Base-by-base conservation (phyloP, 2,113 vertebrate species). In the Psittacara wagleri region DNA sequence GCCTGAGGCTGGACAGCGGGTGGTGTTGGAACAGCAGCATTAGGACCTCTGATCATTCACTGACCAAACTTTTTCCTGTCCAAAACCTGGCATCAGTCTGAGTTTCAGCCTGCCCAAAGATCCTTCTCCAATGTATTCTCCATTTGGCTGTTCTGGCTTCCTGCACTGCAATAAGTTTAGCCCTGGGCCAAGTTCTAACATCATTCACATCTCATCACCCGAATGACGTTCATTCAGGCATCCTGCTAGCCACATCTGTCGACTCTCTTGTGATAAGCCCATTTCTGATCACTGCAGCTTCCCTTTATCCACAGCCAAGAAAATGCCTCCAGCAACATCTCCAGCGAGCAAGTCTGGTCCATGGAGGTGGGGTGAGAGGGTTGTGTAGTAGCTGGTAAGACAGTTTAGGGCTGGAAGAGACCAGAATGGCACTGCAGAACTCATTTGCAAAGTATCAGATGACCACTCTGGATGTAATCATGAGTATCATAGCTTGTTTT, bases 281-380 rank as follows among this genome's bases (percentile, higher is more conserved):
- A 39, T 57, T 95, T 67, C 66, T 82, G 62, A 91, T 48, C 78
- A 17, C 2, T 59, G 86, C 2, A 2, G 31, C 7, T 88, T 62
- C 39, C n/a, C 59, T 95, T 67, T 27, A 66, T 54, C 74, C 63
- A 37, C 51, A 55, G 84, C 85, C 75, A 93, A 88, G 70, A 41
- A 92, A 93, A 88, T 1, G 10, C 82, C 72, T 88, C 78, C 82
- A 88, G 76, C 67, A 95, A 27, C 59, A 75, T 48, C 63, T 74
- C 83, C 79, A 95, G 63, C 22, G 14, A 77, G 37, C 54, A 85
- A 46, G 55, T 7, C 63, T 77, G 64, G 31, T 33, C 85, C 35
- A 24, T 35, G 33, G 20, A 23, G 33, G 20, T 6, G 6, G 20
- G 6, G 22, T 13, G 18, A 27, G 14, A 9, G 25, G 14, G 35